A percentile compares a stretch with the other conserved stretches of the same genome.
Conservation (phyloP, 1,140 invertebrate genomes). For the Prorops nasuta region DNA sequence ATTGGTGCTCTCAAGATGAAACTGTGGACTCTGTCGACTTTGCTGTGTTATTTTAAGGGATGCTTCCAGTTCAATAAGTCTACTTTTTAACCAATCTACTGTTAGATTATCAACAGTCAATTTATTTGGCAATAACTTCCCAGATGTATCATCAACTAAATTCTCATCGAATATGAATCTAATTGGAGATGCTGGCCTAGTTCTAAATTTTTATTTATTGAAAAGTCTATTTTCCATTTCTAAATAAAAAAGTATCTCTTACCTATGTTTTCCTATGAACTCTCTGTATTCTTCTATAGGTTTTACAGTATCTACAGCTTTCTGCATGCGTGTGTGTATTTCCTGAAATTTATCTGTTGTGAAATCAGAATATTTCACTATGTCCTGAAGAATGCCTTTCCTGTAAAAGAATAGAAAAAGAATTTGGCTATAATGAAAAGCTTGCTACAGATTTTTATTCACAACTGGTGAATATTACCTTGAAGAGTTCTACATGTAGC, state of each 20-base stretch:
- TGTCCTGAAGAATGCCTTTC: slow-evolving; percentile 73
- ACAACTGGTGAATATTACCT: slow-evolving; percentile 5
- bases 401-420: slow-evolving; percentile 48
- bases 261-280: slow-evolving; percentile 82
- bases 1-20: slow-evolving; percentile 40
- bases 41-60: slow-evolving; percentile 47
- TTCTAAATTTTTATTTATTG: slow-evolving; percentile 54
- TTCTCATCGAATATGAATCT: slow-evolving; percentile 82
- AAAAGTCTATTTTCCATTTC: no score
- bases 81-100: slow-evolving; percentile 78
- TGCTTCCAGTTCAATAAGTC: slow-evolving; percentile 73
- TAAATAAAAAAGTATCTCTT: slow-evolving; percentile 39
- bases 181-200: slow-evolving; percentile 68
- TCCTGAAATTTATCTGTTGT: slow-evolving; percentile 75
- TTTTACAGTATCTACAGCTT: slow-evolving; percentile 69
- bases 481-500: neutral
- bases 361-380: slow-evolving; percentile 70
- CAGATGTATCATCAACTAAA: slow-evolving; percentile 79
- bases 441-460: no score
- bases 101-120: slow-evolving; percentile 89
- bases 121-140: slow-evolving; percentile 77
- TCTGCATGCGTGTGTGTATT: slow-evolving; percentile 70
- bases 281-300: slow-evolving; percentile 80
- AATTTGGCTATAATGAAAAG: slow-evolving; percentile 1
- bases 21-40: slow-evolving; percentile 42